Conservation (phyloP, 2,888 invertebrate genomes). For the Strigamia maritima region DNA sequence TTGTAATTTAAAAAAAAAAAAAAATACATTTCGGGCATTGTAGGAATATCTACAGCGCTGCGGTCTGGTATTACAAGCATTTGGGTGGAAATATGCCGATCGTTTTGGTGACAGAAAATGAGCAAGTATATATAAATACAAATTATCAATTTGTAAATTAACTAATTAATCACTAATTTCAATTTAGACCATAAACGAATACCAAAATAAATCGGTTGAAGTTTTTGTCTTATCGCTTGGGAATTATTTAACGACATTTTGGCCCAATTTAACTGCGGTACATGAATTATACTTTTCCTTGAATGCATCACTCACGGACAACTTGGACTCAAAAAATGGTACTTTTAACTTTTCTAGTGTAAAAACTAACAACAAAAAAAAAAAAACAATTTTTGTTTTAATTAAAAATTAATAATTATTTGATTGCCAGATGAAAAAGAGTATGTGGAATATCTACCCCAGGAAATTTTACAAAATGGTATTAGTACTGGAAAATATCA, state of each 20-base stretch:
- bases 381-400: not conserved
- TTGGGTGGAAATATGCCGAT: conserved; percentile 49
- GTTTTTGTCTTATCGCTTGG: conserved; percentile 48
- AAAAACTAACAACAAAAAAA: no score
- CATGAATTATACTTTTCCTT: conserved; percentile 48
- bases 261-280: conserved; percentile 46
- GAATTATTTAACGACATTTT: conserved; percentile 49
- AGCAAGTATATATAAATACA: conserved; percentile 44
- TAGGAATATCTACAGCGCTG: conserved; percentile 48
- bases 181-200: conserved; percentile 41
- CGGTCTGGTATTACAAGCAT: conserved; percentile 50
- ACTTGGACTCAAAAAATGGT: not conserved
- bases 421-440: conserved; percentile 41
- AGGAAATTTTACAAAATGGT: conserved; percentile 48
- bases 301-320: conserved; percentile 42
- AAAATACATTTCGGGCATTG: not conserved
- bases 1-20: not conserved
- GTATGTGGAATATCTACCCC: conserved; percentile 47
- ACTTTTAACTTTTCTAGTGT: not conserved
- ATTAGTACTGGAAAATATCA: conserved; percentile 48
- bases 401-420: not conserved
- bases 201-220: conserved; percentile 43
- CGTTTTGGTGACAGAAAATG: conserved; percentile 49
- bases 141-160: not conserved
- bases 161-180: not conserved